Evolutionary conservation across 2,888 invertebrate species (phyloP).

Genomic region (Hoplodrina ambigua): DNA sequence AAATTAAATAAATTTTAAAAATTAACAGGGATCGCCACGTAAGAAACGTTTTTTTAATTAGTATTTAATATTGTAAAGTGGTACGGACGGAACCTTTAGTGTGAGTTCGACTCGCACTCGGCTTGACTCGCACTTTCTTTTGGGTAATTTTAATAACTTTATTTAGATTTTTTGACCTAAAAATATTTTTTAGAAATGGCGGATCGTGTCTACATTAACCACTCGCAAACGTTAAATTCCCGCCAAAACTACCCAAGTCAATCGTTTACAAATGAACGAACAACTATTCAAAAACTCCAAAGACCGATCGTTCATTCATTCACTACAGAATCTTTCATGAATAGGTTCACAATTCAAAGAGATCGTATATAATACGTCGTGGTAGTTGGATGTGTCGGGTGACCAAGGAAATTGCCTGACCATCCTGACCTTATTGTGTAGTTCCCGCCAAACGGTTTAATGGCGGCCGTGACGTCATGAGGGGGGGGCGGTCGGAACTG

Average conservation of each 20-base stretch:
- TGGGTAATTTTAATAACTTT: neutral
- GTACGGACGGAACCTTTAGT: too few species aligned
- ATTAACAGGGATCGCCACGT: too few species aligned
- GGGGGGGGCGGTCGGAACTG: constrained; percentile 24
- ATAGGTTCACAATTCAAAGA: constrained; percentile 48
- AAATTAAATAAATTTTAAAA: too few species aligned
- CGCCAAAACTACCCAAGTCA: constrained; percentile 1
- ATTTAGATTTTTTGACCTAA: too few species aligned
- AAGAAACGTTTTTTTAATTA: too few species aligned
- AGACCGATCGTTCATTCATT: constrained; percentile 13
- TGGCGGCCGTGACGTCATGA: constrained; percentile 52
- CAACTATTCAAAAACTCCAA: constrained; percentile 16
- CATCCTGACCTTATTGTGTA: constrained; percentile 51
- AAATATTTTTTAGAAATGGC: neutral
- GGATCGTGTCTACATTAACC: neutral
- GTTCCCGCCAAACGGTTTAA: constrained; percentile 54
- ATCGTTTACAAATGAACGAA: constrained; percentile 17
- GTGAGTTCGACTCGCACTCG: too few species aligned
- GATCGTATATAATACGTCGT: constrained; percentile 25
- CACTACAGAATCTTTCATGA: constrained; percentile 30
- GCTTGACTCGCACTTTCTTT: neutral
- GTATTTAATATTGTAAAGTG: too few species aligned
- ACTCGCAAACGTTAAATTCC: neutral
- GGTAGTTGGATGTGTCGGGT: constrained; percentile 20
- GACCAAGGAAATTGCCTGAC: constrained; percentile 53